These are phyloP conservation scores for Micromussa lordhowensis DNA, from an alignment of 92 coral and sea anemone genomes.

Conservation along the genomic window DNA sequence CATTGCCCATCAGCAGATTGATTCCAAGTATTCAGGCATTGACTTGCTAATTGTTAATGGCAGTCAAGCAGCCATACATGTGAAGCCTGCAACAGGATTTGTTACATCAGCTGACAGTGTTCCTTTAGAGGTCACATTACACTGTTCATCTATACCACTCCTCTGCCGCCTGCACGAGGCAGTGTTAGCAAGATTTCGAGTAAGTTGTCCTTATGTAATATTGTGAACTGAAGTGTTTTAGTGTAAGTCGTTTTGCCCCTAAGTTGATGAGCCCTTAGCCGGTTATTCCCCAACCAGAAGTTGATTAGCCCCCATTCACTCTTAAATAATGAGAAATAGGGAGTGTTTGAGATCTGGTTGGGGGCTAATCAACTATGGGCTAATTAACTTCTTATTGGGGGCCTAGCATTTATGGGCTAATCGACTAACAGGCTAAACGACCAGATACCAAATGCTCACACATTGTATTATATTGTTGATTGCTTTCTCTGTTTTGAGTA, in stretches of 20 bases:
- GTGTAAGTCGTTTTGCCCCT: too few relatives aligned
- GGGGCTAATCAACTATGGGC: too few relatives aligned
- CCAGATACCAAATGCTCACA: not conserved
- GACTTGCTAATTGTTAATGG: slow-evolving; percentile 32
- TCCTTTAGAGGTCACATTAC: slow-evolving; percentile 4
- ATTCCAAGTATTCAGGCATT: slow-evolving; percentile 1
- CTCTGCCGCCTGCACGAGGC: slow-evolving; percentile 49
- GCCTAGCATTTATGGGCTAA: too few relatives aligned
- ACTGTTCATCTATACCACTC: slow-evolving; percentile 26
- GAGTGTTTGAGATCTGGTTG: too few relatives aligned
- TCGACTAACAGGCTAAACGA: too few relatives aligned
- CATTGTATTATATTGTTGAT: not conserved
- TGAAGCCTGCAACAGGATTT: slow-evolving; percentile 11
- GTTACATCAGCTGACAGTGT: not conserved
- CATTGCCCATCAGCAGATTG: slow-evolving; percentile 5
- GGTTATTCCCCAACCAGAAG: too few relatives aligned
- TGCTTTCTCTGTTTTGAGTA: not conserved
- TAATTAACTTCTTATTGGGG: too few relatives aligned
- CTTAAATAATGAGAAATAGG: too few relatives aligned
- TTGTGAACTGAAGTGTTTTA: too few relatives aligned
- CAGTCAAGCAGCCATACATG: slow-evolving; percentile 1
- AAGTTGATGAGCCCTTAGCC: too few relatives aligned
- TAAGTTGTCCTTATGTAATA: not conserved
- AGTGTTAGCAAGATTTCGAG: slow-evolving; percentile 29
- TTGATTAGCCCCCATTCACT: too few relatives aligned